Evolutionary conservation across 2,797 vertebrate species (phyloP).

Genomic region (Sphenopsis melanotis): DNA sequence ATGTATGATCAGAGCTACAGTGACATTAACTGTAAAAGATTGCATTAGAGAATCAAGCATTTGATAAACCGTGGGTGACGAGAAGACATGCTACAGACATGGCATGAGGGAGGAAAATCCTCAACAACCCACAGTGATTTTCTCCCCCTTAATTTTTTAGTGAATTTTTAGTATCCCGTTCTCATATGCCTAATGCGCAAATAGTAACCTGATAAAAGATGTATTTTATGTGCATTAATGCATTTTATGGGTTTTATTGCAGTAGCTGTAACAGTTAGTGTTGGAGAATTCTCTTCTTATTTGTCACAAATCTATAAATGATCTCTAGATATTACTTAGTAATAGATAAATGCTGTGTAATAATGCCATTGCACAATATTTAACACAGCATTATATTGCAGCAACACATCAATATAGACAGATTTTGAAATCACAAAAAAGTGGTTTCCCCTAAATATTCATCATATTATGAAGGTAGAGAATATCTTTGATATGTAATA

Average conservation of each 20-base stretch:
- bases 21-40: neutral
- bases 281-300: neutral
- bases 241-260: neutral
- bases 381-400: neutral
- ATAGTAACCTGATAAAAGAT: neutral
- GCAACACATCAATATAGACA: neutral
- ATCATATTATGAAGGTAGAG: neutral
- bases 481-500: neutral
- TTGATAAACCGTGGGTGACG: neutral
- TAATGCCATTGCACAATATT: neutral
- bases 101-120: accelerated
- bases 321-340: neutral
- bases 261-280: neutral
- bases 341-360: neutral
- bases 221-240: neutral
- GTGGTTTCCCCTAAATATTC: neutral
- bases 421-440: neutral
- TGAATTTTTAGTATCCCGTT: neutral
- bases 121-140: neutral
- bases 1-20: neutral
- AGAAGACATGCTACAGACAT: neutral
- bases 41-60: neutral
- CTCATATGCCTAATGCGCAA: neutral
- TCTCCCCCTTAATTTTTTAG: neutral
- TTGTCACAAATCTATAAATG: neutral